Base-by-base conservation (phyloP, 1,140 invertebrate genomes). In the Stegodyphus mimosarum region DNA sequence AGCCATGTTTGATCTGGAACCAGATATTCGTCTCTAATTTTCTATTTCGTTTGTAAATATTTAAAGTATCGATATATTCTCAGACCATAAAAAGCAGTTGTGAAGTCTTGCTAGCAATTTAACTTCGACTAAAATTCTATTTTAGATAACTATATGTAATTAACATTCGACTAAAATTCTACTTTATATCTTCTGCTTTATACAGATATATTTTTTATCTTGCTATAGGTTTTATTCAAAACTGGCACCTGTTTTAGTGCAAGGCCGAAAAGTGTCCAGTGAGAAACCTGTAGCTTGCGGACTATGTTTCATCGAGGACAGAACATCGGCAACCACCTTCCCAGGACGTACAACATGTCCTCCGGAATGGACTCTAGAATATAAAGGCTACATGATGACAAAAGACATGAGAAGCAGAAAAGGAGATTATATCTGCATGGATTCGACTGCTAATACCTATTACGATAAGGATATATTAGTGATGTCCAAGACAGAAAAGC, bases 391-490 rank as follows among this genome's bases (percentile, higher is more conserved):
- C 69, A 49, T 86, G 6, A 49, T 53, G 48, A 72, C 74, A 33
- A 86, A 86, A 52, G 70, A 79, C 11, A 18, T 81, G 10, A 17
- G 55, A 5, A 76, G 70, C 49, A 50, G 72, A 10, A 80, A 81
- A 17, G 85, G 79, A 0, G 85, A 76, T 18, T 81, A n/a, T 49
- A 6, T 77, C 5, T 86, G 79, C 72, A n/a, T 86, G 63, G 77
- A 75, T 60, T 10, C n/a, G 4, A 6, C 72, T 5, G 9, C 81
- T 1, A 60, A 55, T 5, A 11, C 48, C 9, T 53, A 9, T 7
- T 10, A 70, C 4, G 84, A 66, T 9, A 13, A 17, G 4, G 70
- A 63, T 17, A 53, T 77, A 11, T 15, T 80, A 17, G 0, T 67
- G 6, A 11, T 69, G 73, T 51, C 13, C 17, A 64, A 63, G 48